Evolutionary conservation across 2,888 invertebrate species (phyloP), one percentile per base, ranked within the genome.

Genomic region (Oscheius sp.): DNA sequence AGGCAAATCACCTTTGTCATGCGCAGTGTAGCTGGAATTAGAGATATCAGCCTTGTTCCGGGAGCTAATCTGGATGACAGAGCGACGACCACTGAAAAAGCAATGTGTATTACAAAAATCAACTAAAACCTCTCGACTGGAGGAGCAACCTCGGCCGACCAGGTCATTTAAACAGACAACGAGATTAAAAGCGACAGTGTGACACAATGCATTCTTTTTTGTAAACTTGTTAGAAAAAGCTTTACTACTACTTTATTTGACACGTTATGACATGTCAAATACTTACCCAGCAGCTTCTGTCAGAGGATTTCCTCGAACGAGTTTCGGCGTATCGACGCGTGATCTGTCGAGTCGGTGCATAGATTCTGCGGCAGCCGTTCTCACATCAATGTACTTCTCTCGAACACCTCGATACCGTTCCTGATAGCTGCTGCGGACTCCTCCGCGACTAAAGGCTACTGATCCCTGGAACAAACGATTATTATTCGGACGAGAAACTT

Each of bases 371-470:
- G 29, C 68, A 9, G 37, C 59, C 1, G 48, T 32, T 42, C 59
- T 13, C 1, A 29, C 11, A 42, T 68, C 74, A 29, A 74, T 9
- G 53, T 74, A 74, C 66, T 74, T 74, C 47, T 74, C 74, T n/a
- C 53, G 50, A 10, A 74, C 59, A 13, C 68, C 68, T 47, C 50
- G 53, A 21, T 74, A 74, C 13, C 74, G 66, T n/a, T 74, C 74
- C n/a, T 74, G 74, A 33, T 74, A 74, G 51, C 74, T 74, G 48
- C 53, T 55, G 11, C 73, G 73, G 11, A 53, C 47, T 10, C 63
- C 73, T 21, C 73, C 73, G 4, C 73, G 53, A 35, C 42, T 55
- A 47, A 65, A 63, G 7, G 55, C 55, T 42, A 35, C 50, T n/a
- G 70, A 70, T 33, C 68, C 68, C 68, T 68, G 42, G 42, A 42